Evolutionary conservation across 2,888 invertebrate genomes (phyloP), one percentile per base, ranked within the genome.

Genomic region (Thumatha senex): DNA sequence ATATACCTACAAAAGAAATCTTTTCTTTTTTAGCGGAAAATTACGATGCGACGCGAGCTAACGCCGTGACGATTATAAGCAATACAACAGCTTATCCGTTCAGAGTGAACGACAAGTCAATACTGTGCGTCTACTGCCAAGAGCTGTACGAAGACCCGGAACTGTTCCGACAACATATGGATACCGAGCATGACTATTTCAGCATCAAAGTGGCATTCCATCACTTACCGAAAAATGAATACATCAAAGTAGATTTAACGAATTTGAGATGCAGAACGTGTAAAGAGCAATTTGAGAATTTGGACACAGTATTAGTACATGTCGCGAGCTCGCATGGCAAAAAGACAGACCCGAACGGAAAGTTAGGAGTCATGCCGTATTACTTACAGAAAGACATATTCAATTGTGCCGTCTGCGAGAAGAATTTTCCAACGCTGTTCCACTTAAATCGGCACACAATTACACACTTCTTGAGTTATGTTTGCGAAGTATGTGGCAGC

Each of bases 11-110:
- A 73, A 67, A 61, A 65, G 60, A 70, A 51, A 59, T 67, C 34
- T 76, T 86, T 87, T 86, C 83, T 82, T 87, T 86, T 89, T 82
- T 89, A 89, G 89, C 78, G 65, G 82, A 83, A 66, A 68, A 65
- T 63, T 78, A 76, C 64, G 88, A 87, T 74, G 82, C 86, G 56
- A 78, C 86, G 68, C 78, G 89, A 62, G 67, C 76, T 58, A 90
- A 90, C 78, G 89, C 89, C 58, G 84, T 83, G 70, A 75, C 70
- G 48, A 75, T 90, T 56, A 71, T 90, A 60, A 78, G 82, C 52
- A 78, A 72, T 76, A 82, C 88, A n/a, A 89, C 89, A 56, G 89
- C 88, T 31, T 86, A 83, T 63, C 89, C 89, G 35, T 90, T 90
- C 76, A 73, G 89, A 53, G 87, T 89, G 40, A 86, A 86, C 72